Evolutionary conservation across 2,113 vertebrate species (phyloP).

Genomic region (Symphodus melops): DNA sequence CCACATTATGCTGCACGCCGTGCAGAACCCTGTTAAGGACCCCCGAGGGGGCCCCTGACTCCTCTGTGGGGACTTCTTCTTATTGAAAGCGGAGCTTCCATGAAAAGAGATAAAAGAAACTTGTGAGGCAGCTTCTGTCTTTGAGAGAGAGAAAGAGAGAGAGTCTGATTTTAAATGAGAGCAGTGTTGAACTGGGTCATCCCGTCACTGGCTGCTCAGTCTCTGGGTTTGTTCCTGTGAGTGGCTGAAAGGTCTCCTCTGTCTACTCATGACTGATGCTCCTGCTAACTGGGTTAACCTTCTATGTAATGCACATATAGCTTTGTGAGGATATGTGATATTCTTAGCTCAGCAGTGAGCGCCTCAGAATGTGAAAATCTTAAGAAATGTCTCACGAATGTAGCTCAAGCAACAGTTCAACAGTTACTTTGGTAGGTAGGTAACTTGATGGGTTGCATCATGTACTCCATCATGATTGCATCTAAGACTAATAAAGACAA

Average conservation of each 20-base stretch:
- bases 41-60: constrained; percentile 1
- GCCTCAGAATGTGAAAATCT: not conserved
- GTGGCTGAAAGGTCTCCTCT: constrained; percentile 19
- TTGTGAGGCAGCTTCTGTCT: constrained; percentile 35
- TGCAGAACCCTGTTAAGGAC: constrained; percentile 11
- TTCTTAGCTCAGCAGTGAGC: not conserved
- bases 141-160: constrained; percentile 41
- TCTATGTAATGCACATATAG: not conserved
- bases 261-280: constrained; percentile 41
- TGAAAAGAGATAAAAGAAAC: constrained; percentile 39
- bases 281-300: constrained; percentile 43
- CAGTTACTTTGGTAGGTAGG: no score
- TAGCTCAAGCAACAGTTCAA: no score
- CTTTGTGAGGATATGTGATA: not conserved
- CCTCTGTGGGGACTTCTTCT: constrained; percentile 3
- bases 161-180: constrained; percentile 38
- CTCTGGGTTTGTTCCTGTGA: constrained; percentile 37
- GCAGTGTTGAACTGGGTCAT: constrained; percentile 56
- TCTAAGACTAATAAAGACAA: no score
- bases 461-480: no score
- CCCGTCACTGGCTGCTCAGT: constrained; percentile 31
- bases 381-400: no score
- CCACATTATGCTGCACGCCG: constrained; percentile 5
- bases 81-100: constrained; percentile 10
- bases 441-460: no score